Evolutionary conservation across 2,888 invertebrate genomes (phyloP).

Genomic region (Mesodorylaimus sp.): DNA sequence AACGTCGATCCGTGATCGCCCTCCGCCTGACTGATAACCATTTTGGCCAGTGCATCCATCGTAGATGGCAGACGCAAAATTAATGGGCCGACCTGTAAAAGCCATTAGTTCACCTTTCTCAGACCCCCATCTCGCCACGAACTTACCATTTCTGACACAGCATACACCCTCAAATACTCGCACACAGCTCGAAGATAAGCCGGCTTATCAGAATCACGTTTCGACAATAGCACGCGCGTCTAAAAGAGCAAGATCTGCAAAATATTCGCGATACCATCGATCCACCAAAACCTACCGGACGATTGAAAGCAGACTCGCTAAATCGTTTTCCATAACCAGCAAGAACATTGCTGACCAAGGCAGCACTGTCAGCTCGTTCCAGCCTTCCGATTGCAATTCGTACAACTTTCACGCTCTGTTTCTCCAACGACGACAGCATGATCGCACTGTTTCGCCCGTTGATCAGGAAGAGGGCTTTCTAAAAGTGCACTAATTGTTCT

Average conservation of each 20-base stretch:
- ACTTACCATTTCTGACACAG: constrained; percentile 30
- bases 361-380: constrained; percentile 29
- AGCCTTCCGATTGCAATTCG: constrained; percentile 12
- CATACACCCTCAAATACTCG: constrained; percentile 33
- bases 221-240: constrained; percentile 31
- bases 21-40: constrained; percentile 28
- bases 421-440: background rate
- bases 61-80: constrained; percentile 30
- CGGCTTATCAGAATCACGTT: constrained; percentile 33
- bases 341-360: constrained; percentile 27
- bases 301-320: constrained; percentile 34
- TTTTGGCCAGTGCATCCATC: constrained; percentile 25
- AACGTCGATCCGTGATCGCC: constrained; percentile 22
- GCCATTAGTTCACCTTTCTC: background rate
- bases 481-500: background rate
- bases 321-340: constrained; percentile 30
- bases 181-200: constrained; percentile 33
- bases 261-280: constrained; percentile 6
- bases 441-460: background rate
- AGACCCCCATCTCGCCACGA: background rate
- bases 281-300: constrained; percentile 25
- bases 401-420: background rate
- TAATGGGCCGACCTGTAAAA: constrained; percentile 24
- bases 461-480: background rate
- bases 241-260: constrained; percentile 15